These are phyloP conservation scores for Tetramorium parvispinum DNA, from an alignment of 1,140 invertebrate species.

Conservation along the genomic window DNA sequence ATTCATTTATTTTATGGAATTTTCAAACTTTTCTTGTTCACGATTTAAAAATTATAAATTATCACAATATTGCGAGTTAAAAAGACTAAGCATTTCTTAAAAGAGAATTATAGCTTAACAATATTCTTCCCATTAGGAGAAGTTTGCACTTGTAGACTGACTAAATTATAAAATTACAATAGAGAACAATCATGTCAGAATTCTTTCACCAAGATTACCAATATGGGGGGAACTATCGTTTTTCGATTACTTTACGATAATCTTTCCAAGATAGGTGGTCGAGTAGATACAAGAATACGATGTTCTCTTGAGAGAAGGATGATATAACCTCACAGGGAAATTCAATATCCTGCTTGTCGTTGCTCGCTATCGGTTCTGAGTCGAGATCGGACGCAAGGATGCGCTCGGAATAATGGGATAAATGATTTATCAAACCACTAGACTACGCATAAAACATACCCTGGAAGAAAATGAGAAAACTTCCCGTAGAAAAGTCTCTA, in stretches of 20 bases:
- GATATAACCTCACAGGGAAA: conserved; percentile 35
- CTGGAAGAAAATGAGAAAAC: neutral
- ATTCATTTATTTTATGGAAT: neutral
- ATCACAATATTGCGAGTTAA: neutral
- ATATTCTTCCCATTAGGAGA: neutral
- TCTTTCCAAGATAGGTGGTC: conserved; percentile 50
- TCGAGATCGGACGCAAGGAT: conserved; percentile 55
- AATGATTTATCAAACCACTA: conserved; percentile 22
- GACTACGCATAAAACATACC: neutral
- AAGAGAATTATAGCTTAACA: neutral
- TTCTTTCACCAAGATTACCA: conserved; percentile 3
- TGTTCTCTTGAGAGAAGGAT: conserved; percentile 13
- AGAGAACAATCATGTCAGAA: neutral
- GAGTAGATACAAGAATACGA: conserved; percentile 51
- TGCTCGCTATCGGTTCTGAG: conserved; percentile 29
- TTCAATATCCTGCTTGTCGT: conserved; percentile 70
- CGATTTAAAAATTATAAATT: conserved; percentile 1
- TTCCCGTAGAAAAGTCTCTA: neutral
- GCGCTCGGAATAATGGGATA: conserved; percentile 4
- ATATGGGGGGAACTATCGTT: conserved; percentile 26
- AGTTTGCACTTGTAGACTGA: neutral
- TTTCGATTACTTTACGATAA: conserved; percentile 20
- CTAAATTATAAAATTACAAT: conserved; percentile 37
- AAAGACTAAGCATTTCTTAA: neutral
- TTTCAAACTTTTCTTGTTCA: neutral